Percentiles rank a stretch among this genome's conserved stretches.
Conservation (phyloP, 92 coral and sea anemone genomes). For the Hydrozoanthus gracilis region DNA sequence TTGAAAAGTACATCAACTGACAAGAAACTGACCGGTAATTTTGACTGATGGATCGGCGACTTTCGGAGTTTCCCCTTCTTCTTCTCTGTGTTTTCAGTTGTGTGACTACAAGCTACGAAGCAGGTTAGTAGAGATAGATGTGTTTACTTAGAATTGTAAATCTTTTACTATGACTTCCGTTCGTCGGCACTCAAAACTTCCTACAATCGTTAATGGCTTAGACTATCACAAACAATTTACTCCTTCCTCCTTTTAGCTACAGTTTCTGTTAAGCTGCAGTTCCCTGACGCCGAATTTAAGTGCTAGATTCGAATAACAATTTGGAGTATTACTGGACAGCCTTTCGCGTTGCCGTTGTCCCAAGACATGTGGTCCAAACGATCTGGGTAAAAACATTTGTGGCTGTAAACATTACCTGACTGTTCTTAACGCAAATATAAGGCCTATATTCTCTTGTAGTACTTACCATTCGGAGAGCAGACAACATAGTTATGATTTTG, state of each 20-base stretch:
- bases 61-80: constrained; percentile 35
- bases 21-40: constrained; percentile 15
- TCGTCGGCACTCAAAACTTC: constrained; percentile 61
- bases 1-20: constrained; percentile 44
- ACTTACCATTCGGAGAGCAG: background rate
- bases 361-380: constrained; percentile 2
- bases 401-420: constrained; percentile 61
- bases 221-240: constrained; percentile 16
- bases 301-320: background rate
- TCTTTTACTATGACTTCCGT: constrained; percentile 87
- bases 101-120: constrained; percentile 45
- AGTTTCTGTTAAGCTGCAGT: background rate
- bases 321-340: background rate
- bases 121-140: constrained; percentile 65
- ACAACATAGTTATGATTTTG: constrained; percentile 23
- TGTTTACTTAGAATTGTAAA: constrained; percentile 66
- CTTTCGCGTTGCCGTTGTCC: background rate
- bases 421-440: constrained; percentile 49
- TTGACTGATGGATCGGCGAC: constrained; percentile 39
- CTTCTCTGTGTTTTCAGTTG: constrained; percentile 35
- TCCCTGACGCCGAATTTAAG: background rate
- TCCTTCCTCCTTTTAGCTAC: constrained; percentile 11
- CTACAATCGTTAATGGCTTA: constrained; percentile 57
- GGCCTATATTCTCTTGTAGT: constrained; percentile 46
- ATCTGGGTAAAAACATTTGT: background rate